phyloP scores from a whole-genome alignment of 53 echinoderm and acorn worm species.

The Henricia sp. region DNA sequence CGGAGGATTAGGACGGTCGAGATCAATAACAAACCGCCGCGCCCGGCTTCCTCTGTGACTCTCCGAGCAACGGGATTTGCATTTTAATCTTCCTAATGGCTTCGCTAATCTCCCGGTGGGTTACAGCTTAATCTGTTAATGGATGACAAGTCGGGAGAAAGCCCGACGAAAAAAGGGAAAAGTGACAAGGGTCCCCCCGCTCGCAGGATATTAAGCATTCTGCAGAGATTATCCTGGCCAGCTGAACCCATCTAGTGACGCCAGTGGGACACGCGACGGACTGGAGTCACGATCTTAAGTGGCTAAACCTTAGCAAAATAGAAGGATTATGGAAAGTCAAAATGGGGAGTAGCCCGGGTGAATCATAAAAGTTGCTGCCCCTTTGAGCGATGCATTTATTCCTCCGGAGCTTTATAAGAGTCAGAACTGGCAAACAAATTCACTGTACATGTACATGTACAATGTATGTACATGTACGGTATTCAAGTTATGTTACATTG shows the following conservation, averaged over 20 bases:
- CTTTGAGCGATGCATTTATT: neutral
- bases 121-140: constrained; percentile 90
- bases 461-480: too few species aligned
- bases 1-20: constrained; percentile 46
- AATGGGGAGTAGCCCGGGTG: constrained; percentile 23
- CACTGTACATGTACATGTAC: too few species aligned
- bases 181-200: neutral
- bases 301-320: constrained; percentile 60
- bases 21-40: constrained; percentile 56
- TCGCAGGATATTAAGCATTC: constrained; percentile 67
- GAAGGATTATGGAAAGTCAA: constrained; percentile 44
- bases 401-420: neutral
- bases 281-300: constrained; percentile 63
- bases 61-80: constrained; percentile 75
- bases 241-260: constrained; percentile 55
- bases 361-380: constrained; percentile 18
- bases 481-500: too few species aligned
- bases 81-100: constrained; percentile 92
- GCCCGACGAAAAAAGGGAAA: neutral
- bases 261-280: constrained; percentile 49
- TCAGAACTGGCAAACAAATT: too few species aligned
- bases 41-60: constrained; percentile 27
- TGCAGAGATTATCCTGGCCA: constrained; percentile 63
- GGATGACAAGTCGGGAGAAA: constrained; percentile 55
- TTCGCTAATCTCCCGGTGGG: constrained; percentile 76